A percentile compares a stretch with the other conserved stretches of the same genome.
These are phyloP conservation scores for Crotalus viridis DNA, from an alignment of 2,113 vertebrate genomes.

Conservation along the genomic window DNA sequence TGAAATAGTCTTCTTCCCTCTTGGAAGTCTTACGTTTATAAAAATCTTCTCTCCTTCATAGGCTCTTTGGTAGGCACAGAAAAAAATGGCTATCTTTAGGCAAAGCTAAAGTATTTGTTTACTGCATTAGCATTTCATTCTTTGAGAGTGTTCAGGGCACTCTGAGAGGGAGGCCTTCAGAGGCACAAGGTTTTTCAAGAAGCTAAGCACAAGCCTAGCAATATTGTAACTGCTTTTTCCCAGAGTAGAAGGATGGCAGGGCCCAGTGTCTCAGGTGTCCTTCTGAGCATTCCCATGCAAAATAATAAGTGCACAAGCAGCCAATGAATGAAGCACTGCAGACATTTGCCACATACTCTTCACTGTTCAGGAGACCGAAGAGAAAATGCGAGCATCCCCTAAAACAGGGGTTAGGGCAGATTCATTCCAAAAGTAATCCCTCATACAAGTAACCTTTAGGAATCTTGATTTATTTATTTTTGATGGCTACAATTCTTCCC, in stretches of 20 bases:
- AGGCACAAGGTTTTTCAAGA: slow-evolving; percentile 50
- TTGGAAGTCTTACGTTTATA: slow-evolving; percentile 8
- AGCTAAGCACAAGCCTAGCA: neutral
- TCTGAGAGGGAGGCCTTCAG: slow-evolving; percentile 45
- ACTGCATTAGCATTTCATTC: neutral
- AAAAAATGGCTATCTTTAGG: slow-evolving; percentile 35
- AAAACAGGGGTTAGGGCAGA: neutral
- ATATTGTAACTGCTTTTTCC: slow-evolving; percentile 4
- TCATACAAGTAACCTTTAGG: neutral
- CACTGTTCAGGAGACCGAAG: slow-evolving; percentile 37
- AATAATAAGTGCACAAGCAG: slow-evolving; percentile 7
- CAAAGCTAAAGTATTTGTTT: slow-evolving; percentile 33
- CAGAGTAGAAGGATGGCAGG: slow-evolving; percentile 26
- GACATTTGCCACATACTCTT: slow-evolving; percentile 5
- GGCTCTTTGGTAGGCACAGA: slow-evolving; percentile 9
- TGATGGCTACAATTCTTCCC: slow-evolving; percentile 16
- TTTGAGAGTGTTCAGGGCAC: slow-evolving; percentile 27
- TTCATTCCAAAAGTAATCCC: neutral
- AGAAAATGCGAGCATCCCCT: slow-evolving; percentile 19
- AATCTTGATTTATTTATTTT: slow-evolving; percentile 15
- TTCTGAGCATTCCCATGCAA: neutral
- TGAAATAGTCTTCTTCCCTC: slow-evolving; percentile 3
- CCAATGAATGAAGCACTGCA: neutral
- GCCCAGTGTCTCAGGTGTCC: slow-evolving; percentile 2
- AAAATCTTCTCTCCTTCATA: slow-evolving; percentile 27